Percentiles rank a stretch among this genome's conserved stretches.
phyloP scores from a whole-genome alignment of 2,797 vertebrate genomes.

The Dallia pectoralis region DNA sequence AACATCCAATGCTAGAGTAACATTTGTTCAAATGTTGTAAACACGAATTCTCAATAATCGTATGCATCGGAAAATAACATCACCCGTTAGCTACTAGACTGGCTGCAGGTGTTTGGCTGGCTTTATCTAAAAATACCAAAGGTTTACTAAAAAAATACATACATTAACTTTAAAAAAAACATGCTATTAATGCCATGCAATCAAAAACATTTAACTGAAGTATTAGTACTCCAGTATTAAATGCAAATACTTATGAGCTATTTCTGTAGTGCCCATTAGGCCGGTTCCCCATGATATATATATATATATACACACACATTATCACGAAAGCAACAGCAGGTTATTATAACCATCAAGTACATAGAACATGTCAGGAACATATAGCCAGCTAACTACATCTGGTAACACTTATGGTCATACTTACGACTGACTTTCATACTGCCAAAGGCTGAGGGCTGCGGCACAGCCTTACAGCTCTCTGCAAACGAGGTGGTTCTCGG shows the following conservation, averaged over 20 bases:
- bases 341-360: neutral
- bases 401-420: constrained; percentile 52
- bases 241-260: neutral
- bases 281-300: neutral
- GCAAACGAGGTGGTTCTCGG: constrained; percentile 88
- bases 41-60: neutral
- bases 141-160: neutral
- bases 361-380: neutral
- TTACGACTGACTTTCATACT: constrained; percentile 91
- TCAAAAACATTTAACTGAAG: neutral
- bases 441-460: constrained; percentile 85
- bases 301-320: neutral
- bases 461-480: constrained; percentile 85
- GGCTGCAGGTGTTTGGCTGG: neutral
- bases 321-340: neutral
- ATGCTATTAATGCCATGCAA: neutral
- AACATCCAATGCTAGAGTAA: neutral
- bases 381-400: neutral
- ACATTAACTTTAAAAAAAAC: neutral
- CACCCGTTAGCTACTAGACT: neutral
- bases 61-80: neutral
- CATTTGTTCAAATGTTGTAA: neutral
- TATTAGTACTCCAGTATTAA: neutral
- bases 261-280: neutral
- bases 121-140: neutral